phyloP scores from a whole-genome alignment of 2,888 invertebrate species.

The Notodonta ziczac region DNA sequence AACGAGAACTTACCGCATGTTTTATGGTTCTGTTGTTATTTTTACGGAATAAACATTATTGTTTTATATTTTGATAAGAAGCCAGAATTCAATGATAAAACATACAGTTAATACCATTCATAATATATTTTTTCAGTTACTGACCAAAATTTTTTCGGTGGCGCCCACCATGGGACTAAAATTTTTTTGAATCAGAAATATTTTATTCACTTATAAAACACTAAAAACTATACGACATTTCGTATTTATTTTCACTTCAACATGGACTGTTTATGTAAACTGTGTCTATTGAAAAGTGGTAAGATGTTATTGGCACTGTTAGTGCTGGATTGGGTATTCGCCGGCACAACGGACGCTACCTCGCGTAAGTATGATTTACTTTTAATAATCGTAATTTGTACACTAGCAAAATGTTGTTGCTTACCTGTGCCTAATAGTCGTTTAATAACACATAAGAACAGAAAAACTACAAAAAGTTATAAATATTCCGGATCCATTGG shows the following conservation, averaged over 20 bases:
- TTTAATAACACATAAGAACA: not conserved
- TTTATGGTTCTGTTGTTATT: slow-evolving; percentile 55
- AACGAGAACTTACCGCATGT: slow-evolving; percentile 58
- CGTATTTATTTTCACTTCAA: slow-evolving; percentile 8
- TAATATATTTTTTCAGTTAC: not conserved
- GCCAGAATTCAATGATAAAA: slow-evolving; percentile 19
- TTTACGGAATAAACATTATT: slow-evolving; percentile 28
- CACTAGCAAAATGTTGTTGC: not conserved
- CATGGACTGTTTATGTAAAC: slow-evolving; percentile 47
- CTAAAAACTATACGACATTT: not conserved
- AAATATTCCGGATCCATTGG: not conserved
- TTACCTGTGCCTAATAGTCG: not conserved
- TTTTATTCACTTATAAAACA: not conserved
- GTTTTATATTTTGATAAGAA: slow-evolving; percentile 24
- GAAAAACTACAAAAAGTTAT: not conserved
- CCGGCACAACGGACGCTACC: slow-evolving; percentile 67
- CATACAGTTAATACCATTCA: slow-evolving; percentile 20
- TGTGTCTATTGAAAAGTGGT: slow-evolving; percentile 55
- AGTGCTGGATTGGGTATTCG: slow-evolving; percentile 72
- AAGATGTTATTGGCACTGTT: slow-evolving; percentile 64
- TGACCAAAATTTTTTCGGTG: slow-evolving; percentile 13
- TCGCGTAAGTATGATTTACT: slow-evolving; percentile 63
- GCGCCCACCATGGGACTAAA: slow-evolving; percentile 53
- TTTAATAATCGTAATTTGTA: slow-evolving; percentile 14
- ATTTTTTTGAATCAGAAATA: not conserved